Percentiles rank a stretch among this genome's conserved stretches.
Conservation (phyloP, 2,888 invertebrate species). For the Eupithecia subfuscata region DNA sequence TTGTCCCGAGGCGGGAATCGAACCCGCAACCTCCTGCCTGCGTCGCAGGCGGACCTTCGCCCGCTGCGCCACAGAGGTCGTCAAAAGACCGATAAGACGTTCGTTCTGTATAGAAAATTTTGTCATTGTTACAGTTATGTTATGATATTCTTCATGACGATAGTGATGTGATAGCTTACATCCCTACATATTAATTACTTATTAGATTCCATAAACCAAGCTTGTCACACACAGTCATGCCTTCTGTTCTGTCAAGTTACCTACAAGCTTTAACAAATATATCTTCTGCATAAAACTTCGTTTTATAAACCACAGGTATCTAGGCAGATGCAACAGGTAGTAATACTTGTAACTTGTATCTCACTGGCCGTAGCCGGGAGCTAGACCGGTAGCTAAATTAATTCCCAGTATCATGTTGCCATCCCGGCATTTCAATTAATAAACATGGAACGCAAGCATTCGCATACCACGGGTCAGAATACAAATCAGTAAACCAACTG, state of each 20-base stretch:
- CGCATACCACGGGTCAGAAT: background rate
- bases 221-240: background rate
- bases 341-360: constrained; percentile 19
- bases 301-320: background rate
- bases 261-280: background rate
- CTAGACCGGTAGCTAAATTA: constrained; percentile 56
- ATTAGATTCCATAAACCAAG: background rate
- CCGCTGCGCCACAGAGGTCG: too few relatives aligned
- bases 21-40: too few relatives aligned
- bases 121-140: background rate
- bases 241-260: background rate
- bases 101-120: too few relatives aligned
- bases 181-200: background rate
- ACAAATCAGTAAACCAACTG: background rate
- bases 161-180: background rate
- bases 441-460: constrained; percentile 27
- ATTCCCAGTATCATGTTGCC: constrained; percentile 54
- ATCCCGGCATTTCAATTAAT: constrained; percentile 61
- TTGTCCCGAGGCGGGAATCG: too few relatives aligned
- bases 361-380: constrained; percentile 24
- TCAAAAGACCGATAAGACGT: background rate
- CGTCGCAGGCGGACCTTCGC: too few relatives aligned
- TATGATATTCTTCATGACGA: background rate
- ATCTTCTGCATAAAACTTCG: background rate
- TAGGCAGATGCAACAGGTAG: constrained; percentile 15